Conservation (phyloP, 2,888 invertebrate species). For the Junonia oenone region DNA sequence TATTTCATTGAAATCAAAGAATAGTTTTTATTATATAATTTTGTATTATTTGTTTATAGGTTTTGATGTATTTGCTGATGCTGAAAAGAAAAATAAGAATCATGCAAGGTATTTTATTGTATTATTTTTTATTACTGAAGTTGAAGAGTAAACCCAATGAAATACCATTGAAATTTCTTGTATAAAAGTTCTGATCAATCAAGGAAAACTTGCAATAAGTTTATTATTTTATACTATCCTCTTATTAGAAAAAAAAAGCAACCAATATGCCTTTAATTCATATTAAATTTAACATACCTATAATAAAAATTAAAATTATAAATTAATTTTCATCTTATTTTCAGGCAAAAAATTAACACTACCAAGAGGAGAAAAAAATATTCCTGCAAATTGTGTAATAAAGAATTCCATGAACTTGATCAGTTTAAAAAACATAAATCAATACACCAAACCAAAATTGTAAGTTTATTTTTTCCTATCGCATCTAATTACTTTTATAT, state of each 20-base stretch:
- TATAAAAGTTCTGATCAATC: too few species aligned
- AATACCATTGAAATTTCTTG: too few species aligned
- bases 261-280: too few species aligned
- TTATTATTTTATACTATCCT: too few species aligned
- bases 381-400: constrained; percentile 55
- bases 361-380: constrained; percentile 35
- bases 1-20: neutral
- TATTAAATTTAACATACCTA: too few species aligned
- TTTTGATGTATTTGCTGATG: neutral
- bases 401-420: constrained; percentile 49
- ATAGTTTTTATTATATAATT: neutral
- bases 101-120: neutral
- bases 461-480: too few species aligned
- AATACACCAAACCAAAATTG: constrained; percentile 57
- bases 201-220: too few species aligned
- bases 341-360: constrained; percentile 14
- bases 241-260: too few species aligned
- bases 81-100: neutral
- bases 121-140: neutral
- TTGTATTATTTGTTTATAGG: neutral
- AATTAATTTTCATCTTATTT: neutral
- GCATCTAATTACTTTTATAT: neutral
- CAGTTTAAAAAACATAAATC: constrained; percentile 60
- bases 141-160: too few species aligned
- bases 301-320: neutral